Evolutionary conservation across 2,113 vertebrate species (phyloP), one percentile per base, ranked within the genome.

Genomic region (Epinephelus cyanopodus): DNA sequence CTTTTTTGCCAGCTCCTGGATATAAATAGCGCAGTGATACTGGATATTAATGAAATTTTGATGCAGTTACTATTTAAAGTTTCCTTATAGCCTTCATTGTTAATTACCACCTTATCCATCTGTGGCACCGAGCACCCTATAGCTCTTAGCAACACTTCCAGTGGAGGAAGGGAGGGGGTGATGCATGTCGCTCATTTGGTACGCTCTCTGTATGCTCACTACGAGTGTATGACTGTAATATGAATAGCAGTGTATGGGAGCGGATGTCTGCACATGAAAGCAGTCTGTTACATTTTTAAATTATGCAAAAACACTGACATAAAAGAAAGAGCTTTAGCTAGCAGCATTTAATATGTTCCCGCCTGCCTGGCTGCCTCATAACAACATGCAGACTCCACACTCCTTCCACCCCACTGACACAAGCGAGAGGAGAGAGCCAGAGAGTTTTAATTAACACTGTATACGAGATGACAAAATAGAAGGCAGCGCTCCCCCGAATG

Each of bases 391-490:
- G 85, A 88, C 88, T 91, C 89, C 81, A 84, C 81, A 82, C 89
- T 92, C 78, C 87, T 86, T 90, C 90, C 84, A 83, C 74, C 84
- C 85, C 79, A 75, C 81, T 92, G 87, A 90, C 89, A 87, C 75
- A 82, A 88, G 81, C 53, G 12, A 78, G 73, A 77, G 81, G 73
- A 82, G 72, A 79, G 82, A 82, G 53, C 71, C 63, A 21, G 63
- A 47, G 79, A 74, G 82, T 81, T 93, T 90, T 92, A 93, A 94
- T 95, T 92, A 94, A 90, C 90, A 56, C 84, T 70, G 54, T 78
- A 68, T 89, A 87, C 5, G 23, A 78, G 64, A 85, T 77, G 75
- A 90, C 68, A 87, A 90, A 90, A 87, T 79, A 72, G 75, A 87
- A 82, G 37, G 53, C 76, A 52, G 77, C 29, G 65, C 81, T 83